A percentile compares a stretch with the other conserved stretches of the same genome.
phyloP scores from a whole-genome alignment of 2,113 vertebrate genomes.

The Delphinus delphis region DNA sequence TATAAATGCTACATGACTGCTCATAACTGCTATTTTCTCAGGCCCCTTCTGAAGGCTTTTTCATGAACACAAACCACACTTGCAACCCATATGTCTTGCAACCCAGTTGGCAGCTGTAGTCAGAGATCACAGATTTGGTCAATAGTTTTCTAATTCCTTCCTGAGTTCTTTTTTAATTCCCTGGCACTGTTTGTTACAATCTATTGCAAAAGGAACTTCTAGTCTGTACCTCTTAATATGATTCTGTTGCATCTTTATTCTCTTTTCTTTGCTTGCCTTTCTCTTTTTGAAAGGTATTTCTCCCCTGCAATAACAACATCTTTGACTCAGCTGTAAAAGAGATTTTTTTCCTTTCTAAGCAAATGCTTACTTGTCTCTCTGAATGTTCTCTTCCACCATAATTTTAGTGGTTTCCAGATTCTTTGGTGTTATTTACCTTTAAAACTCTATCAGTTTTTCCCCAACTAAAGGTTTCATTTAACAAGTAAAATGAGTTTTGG shows the following conservation, averaged over 20 bases:
- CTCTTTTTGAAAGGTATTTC: neutral
- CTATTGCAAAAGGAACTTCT: neutral
- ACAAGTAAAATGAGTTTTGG: neutral
- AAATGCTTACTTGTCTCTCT: neutral
- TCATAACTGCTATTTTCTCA: neutral
- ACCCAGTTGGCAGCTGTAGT: neutral
- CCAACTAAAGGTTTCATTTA: neutral
- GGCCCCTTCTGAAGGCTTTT: neutral
- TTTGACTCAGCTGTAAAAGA: neutral
- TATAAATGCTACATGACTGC: neutral
- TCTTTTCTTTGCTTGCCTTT: neutral
- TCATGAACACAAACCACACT: neutral
- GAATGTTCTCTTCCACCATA: neutral
- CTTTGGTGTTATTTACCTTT: neutral
- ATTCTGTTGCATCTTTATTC: neutral
- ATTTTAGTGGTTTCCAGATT: conserved; percentile 9
- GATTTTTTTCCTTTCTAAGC: neutral
- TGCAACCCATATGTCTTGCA: neutral
- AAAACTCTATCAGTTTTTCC: neutral
- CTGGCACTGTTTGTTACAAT: neutral
- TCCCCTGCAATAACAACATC: neutral
- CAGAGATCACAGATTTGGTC: neutral
- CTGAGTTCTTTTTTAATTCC: neutral
- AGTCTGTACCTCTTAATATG: neutral
- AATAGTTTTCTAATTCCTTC: conserved; percentile 6